Evolutionary conservation across 2,113 vertebrate genomes (phyloP), one percentile per base, ranked within the genome.

Genomic region (Theristicus caerulescens): DNA sequence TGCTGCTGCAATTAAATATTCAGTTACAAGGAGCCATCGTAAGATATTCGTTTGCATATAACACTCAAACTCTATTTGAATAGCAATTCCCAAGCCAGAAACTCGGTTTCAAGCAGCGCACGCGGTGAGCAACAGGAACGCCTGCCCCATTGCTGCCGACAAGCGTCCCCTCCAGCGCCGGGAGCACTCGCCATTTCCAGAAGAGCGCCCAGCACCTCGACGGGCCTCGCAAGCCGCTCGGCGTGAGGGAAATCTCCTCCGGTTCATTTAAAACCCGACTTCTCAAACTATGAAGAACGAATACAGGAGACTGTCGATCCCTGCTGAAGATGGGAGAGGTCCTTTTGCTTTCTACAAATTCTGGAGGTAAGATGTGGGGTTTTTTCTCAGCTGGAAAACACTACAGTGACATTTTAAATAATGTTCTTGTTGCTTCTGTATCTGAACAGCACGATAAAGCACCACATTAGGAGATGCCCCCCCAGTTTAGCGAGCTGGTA

Each of bases 111-210:
- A 59, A 29, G 32, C 58, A 25, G n/a, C 58, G 42, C 55, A 49
- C 5, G 1, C 34, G 22, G 6, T 1, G 18, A 54, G 32, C 29
- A n/a, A 13, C 38, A 57, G 38, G n/a, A 34, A 26, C 6, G 3
- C 6, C 4, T 17, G 19, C 31, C 61, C 40, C 5, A 0, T 0
- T 16, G 38, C 4, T 12, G 10, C 36, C 11, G 32, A n/a, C 7
- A 11, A 34, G 42, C 4, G 2, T 4, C 9, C 44, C 10, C 54
- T 7, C 21, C 46, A 3, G 11, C 2, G 9, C 38, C 7, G 1
- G 10, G 16, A 59, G 64, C 17, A 1, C 55, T 15, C 4, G 0
- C 16, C 36, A 11, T 2, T 7, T 38, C 20, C 8, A 0, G 0
- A 9, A 8, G 7, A 21, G 7, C 36, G 34, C 10, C 14, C 38